phyloP scores from a whole-genome alignment of 2,797 vertebrate species.

The Brotogeris chrysoptera region DNA sequence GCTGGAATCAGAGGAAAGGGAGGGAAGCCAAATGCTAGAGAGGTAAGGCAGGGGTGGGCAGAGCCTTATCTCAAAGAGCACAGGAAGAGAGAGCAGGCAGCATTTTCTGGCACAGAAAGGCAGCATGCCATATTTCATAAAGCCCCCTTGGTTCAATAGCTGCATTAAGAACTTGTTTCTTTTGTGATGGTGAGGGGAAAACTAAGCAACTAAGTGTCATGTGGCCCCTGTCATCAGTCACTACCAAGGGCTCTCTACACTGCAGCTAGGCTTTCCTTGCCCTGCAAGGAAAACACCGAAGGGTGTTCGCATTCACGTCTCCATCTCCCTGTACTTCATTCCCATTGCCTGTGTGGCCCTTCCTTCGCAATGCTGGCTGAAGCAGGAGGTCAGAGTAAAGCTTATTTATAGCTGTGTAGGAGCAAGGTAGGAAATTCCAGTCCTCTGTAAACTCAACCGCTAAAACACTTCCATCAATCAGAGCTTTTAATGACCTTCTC shows the following conservation, averaged over 20 bases:
- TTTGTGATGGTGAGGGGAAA: background rate
- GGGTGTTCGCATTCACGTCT: background rate
- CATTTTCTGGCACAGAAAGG: background rate
- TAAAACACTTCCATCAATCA: background rate
- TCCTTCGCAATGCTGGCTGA: background rate
- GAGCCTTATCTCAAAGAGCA: background rate
- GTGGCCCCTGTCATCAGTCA: background rate
- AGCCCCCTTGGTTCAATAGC: background rate
- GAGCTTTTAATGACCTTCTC: background rate
- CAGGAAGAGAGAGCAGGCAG: background rate
- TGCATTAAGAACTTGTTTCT: background rate
- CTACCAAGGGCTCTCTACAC: background rate
- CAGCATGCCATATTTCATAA: background rate
- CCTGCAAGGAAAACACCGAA: too few relatives aligned
- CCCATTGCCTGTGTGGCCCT: rapidly evolving
- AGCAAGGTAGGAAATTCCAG: slow-evolving; percentile 21
- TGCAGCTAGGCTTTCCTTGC: background rate
- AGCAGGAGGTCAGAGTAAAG: background rate
- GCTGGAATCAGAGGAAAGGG: background rate
- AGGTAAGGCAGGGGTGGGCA: background rate
- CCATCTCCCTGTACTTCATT: background rate
- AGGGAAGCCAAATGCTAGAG: background rate
- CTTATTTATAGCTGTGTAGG: background rate
- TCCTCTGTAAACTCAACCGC: background rate
- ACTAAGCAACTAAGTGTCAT: background rate